Percentiles rank a stretch among this genome's conserved stretches.
Conservation (phyloP, 2,113 vertebrate genomes). For the Xiphophorus maculatus region DNA sequence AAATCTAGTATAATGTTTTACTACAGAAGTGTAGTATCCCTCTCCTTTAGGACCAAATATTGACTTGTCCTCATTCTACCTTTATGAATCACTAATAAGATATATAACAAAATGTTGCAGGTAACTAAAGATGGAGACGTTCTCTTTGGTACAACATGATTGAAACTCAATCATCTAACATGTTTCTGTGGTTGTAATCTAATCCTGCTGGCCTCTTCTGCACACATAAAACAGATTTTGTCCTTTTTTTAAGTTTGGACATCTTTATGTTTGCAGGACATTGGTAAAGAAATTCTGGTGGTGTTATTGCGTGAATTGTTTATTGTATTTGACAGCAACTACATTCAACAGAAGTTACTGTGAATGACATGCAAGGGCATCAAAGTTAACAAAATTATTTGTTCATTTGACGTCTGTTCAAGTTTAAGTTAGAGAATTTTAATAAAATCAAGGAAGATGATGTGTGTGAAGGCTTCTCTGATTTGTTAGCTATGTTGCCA, state of each 20-base stretch:
- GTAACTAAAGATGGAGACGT: not conserved
- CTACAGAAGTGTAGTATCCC: conserved; percentile 12
- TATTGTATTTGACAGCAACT: not conserved
- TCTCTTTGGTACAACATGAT: not conserved
- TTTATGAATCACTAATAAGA: conserved; percentile 16
- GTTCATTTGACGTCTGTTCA: too few relatives aligned
- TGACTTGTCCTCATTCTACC: conserved; percentile 34
- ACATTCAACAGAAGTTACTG: not conserved
- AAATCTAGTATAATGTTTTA: conserved; percentile 15
- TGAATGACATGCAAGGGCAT: too few relatives aligned
- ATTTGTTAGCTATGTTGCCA: too few relatives aligned
- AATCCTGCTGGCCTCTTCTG: too few relatives aligned
- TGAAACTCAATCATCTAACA: not conserved
- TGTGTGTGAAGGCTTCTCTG: too few relatives aligned
- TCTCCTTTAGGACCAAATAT: conserved; percentile 24
- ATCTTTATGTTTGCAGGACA: not conserved
- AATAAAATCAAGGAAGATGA: too few relatives aligned
- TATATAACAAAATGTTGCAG: conserved; percentile 1
- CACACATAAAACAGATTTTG: too few relatives aligned
- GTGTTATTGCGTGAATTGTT: not conserved
- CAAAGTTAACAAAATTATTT: too few relatives aligned
- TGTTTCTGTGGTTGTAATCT: not conserved
- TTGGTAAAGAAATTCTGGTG: not conserved
- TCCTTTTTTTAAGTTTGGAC: not conserved
- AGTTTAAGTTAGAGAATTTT: too few relatives aligned